Percentiles rank a stretch among this genome's conserved stretches.
Evolutionary conservation across 2,797 vertebrate species (phyloP).

Genomic region (Diplodus sargus): DNA sequence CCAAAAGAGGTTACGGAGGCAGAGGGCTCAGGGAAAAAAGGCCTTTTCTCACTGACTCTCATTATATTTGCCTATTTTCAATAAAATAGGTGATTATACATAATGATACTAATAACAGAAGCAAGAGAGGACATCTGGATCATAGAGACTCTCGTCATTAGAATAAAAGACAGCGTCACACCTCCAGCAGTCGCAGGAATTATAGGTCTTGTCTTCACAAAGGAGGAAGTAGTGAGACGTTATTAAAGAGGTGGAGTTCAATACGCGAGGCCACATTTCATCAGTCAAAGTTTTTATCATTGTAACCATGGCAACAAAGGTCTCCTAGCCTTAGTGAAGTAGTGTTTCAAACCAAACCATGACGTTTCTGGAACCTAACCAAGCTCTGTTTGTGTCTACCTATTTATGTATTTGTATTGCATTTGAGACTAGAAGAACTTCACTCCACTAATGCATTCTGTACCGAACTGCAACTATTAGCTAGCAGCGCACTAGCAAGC

Average conservation of each 20-base stretch:
- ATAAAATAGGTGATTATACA: neutral
- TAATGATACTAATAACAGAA: neutral
- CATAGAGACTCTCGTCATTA: neutral
- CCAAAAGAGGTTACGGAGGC: constrained; percentile 4
- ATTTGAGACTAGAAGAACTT: neutral
- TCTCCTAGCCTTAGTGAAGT: neutral
- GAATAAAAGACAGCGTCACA: neutral
- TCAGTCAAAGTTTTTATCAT: neutral
- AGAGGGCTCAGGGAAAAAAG: neutral
- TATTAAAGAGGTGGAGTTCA: neutral
- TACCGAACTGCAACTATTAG: neutral
- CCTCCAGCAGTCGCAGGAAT: neutral
- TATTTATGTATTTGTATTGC: no score
- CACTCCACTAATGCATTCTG: neutral
- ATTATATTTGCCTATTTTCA: neutral
- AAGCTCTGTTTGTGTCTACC: no score
- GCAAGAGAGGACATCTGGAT: neutral
- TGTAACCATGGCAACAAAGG: neutral
- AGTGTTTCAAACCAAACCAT: no score
- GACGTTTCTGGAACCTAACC: no score
- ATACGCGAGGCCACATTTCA: neutral
- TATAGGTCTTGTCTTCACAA: neutral
- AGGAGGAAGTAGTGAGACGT: neutral
- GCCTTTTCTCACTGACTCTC: neutral
- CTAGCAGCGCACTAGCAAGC: neutral